phyloP scores from a whole-genome alignment of 2,888 invertebrate genomes.

The Sabatieria punctata region DNA sequence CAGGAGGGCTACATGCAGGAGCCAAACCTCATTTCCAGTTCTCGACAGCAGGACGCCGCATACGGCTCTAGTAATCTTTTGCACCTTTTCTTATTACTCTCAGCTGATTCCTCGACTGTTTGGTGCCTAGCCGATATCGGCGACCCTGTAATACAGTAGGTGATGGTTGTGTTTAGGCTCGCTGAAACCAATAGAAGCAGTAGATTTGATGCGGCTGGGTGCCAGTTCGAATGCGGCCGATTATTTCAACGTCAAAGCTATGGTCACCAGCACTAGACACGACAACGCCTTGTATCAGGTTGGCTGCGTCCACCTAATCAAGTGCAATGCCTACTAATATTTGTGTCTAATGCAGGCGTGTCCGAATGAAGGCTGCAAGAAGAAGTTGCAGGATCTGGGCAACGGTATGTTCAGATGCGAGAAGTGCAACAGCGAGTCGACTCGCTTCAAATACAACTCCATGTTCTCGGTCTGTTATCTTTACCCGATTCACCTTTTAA shows the following conservation, averaged over 20 bases:
- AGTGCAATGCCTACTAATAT: not conserved
- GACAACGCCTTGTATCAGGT: slow-evolving; percentile 67
- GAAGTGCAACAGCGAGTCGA: slow-evolving; percentile 67
- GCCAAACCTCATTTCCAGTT: not conserved
- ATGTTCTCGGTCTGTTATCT: slow-evolving; percentile 32
- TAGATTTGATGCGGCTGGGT: slow-evolving; percentile 46
- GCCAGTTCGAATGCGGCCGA: slow-evolving; percentile 52
- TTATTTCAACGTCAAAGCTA: slow-evolving; percentile 58
- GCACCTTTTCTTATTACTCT: no score
- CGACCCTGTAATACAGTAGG: no score
- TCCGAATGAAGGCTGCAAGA: slow-evolving; percentile 69
- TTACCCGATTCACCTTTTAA: not conserved
- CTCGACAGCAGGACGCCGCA: not conserved
- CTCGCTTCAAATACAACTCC: slow-evolving; percentile 66
- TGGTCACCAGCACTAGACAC: slow-evolving; percentile 55
- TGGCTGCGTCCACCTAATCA: slow-evolving; percentile 5
- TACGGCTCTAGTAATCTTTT: no score
- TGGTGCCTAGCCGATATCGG: no score
- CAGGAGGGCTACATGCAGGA: slow-evolving; percentile 39
- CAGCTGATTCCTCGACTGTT: no score
- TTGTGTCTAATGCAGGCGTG: slow-evolving; percentile 45
- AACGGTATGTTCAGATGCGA: slow-evolving; percentile 78
- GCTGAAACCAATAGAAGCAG: not conserved
- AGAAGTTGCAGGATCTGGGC: slow-evolving; percentile 71
- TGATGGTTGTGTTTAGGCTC: no score